phyloP scores from a whole-genome alignment of 2,888 invertebrate genomes.

The Pelosia muscerda region DNA sequence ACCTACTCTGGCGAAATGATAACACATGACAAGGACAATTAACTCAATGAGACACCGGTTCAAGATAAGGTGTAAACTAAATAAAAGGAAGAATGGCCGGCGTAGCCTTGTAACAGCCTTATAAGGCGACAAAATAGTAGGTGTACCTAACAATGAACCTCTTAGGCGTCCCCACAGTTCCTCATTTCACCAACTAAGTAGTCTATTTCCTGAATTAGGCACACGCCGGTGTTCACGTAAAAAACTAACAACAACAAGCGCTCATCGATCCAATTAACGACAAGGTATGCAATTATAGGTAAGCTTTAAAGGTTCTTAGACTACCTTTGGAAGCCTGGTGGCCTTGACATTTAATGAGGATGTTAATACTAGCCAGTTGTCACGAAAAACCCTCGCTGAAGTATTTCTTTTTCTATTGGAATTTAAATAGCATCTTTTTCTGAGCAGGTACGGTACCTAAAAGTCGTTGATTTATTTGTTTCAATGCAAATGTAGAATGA shows the following conservation, averaged over 20 bases:
- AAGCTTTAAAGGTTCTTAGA: neutral
- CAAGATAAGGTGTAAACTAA: neutral
- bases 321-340: neutral
- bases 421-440: neutral
- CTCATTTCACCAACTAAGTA: neutral
- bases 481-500: slow-evolving; percentile 7
- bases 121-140: neutral
- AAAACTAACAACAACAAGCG: neutral
- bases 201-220: neutral
- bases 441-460: neutral
- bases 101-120: neutral
- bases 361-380: slow-evolving; percentile 20
- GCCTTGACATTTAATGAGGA: slow-evolving; percentile 27
- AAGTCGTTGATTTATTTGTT: slow-evolving; percentile 6
- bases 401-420: neutral
- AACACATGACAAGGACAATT: neutral
- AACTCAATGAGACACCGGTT: neutral
- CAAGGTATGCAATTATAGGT: neutral
- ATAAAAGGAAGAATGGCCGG: neutral
- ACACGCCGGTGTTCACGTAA: neutral
- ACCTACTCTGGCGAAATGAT: neutral
- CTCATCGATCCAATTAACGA: neutral
- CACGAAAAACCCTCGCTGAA: neutral
- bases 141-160: neutral
- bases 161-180: neutral